Percentiles rank a stretch among this genome's conserved stretches.
phyloP scores from a whole-genome alignment of 2,113 vertebrate species.

The Labeo rohita region DNA sequence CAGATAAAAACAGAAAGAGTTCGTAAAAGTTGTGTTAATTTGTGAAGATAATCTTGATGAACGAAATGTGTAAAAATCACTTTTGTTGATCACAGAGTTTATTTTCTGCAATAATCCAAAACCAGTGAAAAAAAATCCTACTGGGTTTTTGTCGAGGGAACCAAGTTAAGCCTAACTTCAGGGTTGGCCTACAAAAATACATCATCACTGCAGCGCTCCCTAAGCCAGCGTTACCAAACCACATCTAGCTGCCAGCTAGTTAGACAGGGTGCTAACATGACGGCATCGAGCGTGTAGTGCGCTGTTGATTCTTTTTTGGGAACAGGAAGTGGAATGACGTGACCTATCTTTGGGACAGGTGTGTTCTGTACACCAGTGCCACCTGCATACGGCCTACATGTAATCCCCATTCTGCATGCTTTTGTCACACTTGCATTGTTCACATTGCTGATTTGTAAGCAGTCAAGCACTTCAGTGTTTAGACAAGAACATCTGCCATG shows the following conservation, averaged over 20 bases:
- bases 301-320: slow-evolving; percentile 2
- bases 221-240: not conserved
- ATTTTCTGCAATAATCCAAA: not conserved
- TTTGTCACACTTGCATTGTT: slow-evolving; percentile 47
- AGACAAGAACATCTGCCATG: slow-evolving; percentile 47
- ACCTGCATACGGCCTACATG: not conserved
- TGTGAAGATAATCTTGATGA: not conserved
- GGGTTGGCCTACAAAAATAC: not conserved
- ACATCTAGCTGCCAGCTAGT: not conserved
- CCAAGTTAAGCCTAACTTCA: not conserved
- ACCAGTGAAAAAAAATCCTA: not conserved
- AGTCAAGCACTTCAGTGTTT: slow-evolving; percentile 23
- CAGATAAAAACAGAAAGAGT: not conserved
- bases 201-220: not conserved
- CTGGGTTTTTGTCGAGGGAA: not conserved
- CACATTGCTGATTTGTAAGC: slow-evolving; percentile 50
- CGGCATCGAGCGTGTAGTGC: not conserved
- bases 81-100: not conserved
- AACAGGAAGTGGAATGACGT: slow-evolving; percentile 32
- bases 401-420: slow-evolving; percentile 51
- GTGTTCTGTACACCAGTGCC: slow-evolving; percentile 33
- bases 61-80: not conserved
- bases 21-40: not conserved
- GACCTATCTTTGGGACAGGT: slow-evolving; percentile 46
- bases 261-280: not conserved